Base-by-base conservation (phyloP, 2,113 vertebrate genomes). In the Forbesichthys agassizii region DNA sequence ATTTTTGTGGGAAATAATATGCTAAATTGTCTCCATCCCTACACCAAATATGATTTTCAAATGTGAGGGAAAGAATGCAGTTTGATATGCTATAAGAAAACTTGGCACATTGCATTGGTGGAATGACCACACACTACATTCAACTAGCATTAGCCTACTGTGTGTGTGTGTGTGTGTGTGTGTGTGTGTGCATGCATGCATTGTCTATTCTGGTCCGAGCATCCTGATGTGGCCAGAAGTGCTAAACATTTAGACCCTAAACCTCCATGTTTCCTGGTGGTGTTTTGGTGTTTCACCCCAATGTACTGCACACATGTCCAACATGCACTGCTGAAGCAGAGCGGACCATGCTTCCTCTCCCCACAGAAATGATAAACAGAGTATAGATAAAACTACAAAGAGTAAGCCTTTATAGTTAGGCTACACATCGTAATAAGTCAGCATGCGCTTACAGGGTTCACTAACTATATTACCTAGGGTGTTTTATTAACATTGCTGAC, bases 81-180 rank as follows among this genome's bases (percentile, higher is more conserved):
- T 84, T 63, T 79, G 74, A 82, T 84, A 83, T 71, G 79, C 77
- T 83, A 61, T 74, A 72, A 75, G 53, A 59, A 75, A 69, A 78
- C 62, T 27, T 42, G 54, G 70, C 69, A 76, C 67, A 68, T 64
- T 61, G 74, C 73, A 86, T 88, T 80, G 59, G 49, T 64, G 80
- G 84, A 85, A 77, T 86, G 88, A 88, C 75, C 74, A 64, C 80
- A 85, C 57, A 78, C 80, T 83, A 52, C 58, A 83, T 72, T 83
- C 75, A 83, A 84, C 90, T 87, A 88, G 73, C 78, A 82, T 78
- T 69, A 82, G 27, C 27, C 27, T 27, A 27, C 2, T 27, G 27
- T 27, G 0, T 27, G 27, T 27, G 27, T 27, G 27, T 27, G 27
- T 27, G 0, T 27, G 27, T 27, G 27, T 27, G 27, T 27, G 27